A percentile compares a stretch with the other conserved stretches of the same genome.
These are phyloP conservation scores for Caenorhabditis macrosperma DNA, from an alignment of 2,888 invertebrate species.

Conservation along the genomic window DNA sequence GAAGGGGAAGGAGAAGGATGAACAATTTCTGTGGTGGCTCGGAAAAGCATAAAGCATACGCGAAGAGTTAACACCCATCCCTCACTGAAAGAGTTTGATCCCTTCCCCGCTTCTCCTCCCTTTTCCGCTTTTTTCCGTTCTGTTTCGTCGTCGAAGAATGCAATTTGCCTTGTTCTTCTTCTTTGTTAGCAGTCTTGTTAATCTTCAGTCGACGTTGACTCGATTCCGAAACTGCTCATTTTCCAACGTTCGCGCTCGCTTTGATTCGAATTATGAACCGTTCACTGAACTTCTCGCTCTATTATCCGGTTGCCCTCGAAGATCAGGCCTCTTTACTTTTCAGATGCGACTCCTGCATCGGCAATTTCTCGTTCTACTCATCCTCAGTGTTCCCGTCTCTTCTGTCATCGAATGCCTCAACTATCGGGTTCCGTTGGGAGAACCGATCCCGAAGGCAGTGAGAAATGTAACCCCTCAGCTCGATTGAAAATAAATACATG, in stretches of 20 bases:
- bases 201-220: neutral
- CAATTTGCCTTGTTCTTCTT: neutral
- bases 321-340: neutral
- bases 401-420: constrained; percentile 23
- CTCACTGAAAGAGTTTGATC: constrained; percentile 13
- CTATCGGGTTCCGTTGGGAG: constrained; percentile 30
- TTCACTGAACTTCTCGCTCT: neutral
- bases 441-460: constrained; percentile 32
- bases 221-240: neutral
- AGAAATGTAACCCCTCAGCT: constrained; percentile 10
- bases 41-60: constrained; percentile 12
- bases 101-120: constrained; percentile 4
- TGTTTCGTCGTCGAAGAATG: neutral
- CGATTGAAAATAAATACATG: neutral
- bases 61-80: constrained; percentile 30
- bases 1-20: constrained; percentile 1
- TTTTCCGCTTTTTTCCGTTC: neutral
- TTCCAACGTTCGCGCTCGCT: neutral
- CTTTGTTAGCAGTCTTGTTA: neutral
- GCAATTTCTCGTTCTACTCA: constrained; percentile 9
- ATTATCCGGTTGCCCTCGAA: neutral
- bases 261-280: neutral
- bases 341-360: constrained; percentile 30
- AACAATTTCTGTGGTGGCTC: constrained; percentile 23
- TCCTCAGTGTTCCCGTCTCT: neutral